A percentile compares a stretch with the other conserved stretches of the same genome.
Conservation (phyloP, 2,888 invertebrate species). For the Abrostola tripartita region DNA sequence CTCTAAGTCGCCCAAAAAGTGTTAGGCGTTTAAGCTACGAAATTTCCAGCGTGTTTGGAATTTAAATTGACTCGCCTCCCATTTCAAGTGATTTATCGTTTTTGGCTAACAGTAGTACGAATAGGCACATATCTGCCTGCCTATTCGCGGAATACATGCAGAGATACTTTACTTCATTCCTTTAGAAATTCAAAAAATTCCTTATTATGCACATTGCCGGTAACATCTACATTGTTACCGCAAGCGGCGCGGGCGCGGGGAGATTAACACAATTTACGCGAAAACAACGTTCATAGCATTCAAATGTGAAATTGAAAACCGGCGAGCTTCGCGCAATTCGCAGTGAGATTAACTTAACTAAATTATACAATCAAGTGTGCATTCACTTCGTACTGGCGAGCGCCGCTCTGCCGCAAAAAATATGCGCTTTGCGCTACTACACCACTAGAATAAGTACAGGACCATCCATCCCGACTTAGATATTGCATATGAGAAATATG, state of each 20-base stretch:
- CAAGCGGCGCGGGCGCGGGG: slow-evolving; percentile 43
- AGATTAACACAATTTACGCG: slow-evolving; percentile 67
- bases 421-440: slow-evolving; percentile 53
- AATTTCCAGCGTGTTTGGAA: not conserved
- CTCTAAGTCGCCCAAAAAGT: not conserved
- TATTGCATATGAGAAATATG: slow-evolving; percentile 70
- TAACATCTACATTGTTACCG: slow-evolving; percentile 53
- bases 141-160: not conserved
- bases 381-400: slow-evolving; percentile 60
- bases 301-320: slow-evolving; percentile 77
- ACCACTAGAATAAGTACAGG: slow-evolving; percentile 56
- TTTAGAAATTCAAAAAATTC: slow-evolving; percentile 13
- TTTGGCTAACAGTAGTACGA: no score
- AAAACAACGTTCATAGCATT: slow-evolving; percentile 72
- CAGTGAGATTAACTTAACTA: slow-evolving; percentile 75
- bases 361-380: slow-evolving; percentile 79
- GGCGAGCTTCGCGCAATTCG: slow-evolving; percentile 69
- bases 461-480: slow-evolving; percentile 53
- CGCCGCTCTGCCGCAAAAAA: slow-evolving; percentile 57
- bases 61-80: no score
- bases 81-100: no score
- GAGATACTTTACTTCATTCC: not conserved
- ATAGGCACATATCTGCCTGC: no score
- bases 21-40: not conserved
- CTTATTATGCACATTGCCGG: slow-evolving; percentile 15